These are phyloP conservation scores for Oceanodroma leucorhoa DNA, from an alignment of 2,797 vertebrate species.

Conservation along the genomic window DNA sequence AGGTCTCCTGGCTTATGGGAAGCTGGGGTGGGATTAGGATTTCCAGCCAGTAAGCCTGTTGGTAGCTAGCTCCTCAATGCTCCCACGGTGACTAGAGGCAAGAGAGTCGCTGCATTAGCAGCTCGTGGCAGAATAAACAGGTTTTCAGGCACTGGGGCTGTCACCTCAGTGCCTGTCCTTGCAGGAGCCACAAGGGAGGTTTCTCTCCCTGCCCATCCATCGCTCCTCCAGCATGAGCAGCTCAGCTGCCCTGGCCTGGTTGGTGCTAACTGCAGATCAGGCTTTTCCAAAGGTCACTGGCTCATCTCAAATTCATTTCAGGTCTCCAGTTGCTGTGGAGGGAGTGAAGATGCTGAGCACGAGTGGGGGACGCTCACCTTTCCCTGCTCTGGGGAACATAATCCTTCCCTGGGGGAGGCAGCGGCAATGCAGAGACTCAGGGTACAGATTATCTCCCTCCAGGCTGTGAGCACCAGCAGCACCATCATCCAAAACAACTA, in stretches of 20 bases:
- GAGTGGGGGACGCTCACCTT: not conserved
- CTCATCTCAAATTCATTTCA: slow-evolving; percentile 1
- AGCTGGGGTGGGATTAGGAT: not conserved
- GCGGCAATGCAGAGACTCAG: fast-evolving
- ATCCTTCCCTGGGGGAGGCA: not conserved
- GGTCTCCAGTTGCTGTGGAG: not conserved
- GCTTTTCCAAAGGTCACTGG: not conserved
- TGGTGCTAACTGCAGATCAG: not conserved
- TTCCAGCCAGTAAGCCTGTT: not conserved
- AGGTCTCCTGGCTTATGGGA: not conserved
- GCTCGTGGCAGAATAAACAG: not conserved
- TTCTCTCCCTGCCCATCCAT: not conserved
- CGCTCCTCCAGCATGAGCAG: fast-evolving
- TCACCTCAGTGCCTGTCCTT: not conserved
- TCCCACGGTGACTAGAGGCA: not conserved
- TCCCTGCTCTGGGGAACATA: not conserved
- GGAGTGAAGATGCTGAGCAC: not conserved
- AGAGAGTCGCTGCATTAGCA: not conserved
- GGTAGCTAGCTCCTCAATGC: not conserved
- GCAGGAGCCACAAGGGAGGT: not conserved
- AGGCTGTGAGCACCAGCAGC: not conserved
- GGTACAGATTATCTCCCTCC: not conserved
- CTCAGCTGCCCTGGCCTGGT: not conserved
- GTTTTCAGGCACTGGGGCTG: not conserved
- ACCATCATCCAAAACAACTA: fast-evolving